A percentile compares a stretch with the other conserved stretches of the same genome.
phyloP scores from a whole-genome alignment of 2,888 invertebrate species.

The Pherbina coryleti region DNA sequence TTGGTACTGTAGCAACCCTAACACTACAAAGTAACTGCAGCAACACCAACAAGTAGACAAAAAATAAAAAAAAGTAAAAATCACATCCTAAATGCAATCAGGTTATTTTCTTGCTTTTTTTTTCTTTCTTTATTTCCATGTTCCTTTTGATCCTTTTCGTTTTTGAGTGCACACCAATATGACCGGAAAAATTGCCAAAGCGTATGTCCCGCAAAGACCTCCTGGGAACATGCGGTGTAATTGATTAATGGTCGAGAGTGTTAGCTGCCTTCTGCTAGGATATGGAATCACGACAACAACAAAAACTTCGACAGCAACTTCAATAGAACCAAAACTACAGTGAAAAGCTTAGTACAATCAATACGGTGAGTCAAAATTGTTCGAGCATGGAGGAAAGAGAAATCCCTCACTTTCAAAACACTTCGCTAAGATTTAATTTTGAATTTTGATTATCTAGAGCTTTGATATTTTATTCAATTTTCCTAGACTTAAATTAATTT shows the following conservation, averaged over 20 bases:
- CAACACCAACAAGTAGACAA: slow-evolving; percentile 18
- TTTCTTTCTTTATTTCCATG: neutral
- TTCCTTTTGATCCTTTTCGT: neutral
- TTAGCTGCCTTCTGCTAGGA: neutral
- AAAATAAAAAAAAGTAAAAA: too few species aligned
- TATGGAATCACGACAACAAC: slow-evolving; percentile 6
- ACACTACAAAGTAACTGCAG: slow-evolving; percentile 7
- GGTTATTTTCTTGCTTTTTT: slow-evolving; percentile 6
- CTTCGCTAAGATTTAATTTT: neutral
- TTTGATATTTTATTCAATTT: slow-evolving; percentile 3
- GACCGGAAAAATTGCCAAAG: slow-evolving; percentile 28
- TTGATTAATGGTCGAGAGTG: slow-evolving; percentile 61
- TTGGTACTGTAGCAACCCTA: slow-evolving; percentile 2
- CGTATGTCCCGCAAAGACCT: slow-evolving; percentile 37
- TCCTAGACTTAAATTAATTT: too few species aligned
- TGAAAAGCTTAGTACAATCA: neutral
- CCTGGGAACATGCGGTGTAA: slow-evolving; percentile 56
- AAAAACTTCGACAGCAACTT: neutral
- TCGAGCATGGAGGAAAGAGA: neutral
- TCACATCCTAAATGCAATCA: slow-evolving; percentile 35
- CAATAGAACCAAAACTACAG: neutral
- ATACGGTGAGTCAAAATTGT: neutral
- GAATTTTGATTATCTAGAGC: neutral
- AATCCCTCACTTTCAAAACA: neutral
- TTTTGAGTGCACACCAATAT: slow-evolving; percentile 16